Evolutionary conservation across 2,888 invertebrate species (phyloP).

Genomic region (Vandiemenella viatica): DNA sequence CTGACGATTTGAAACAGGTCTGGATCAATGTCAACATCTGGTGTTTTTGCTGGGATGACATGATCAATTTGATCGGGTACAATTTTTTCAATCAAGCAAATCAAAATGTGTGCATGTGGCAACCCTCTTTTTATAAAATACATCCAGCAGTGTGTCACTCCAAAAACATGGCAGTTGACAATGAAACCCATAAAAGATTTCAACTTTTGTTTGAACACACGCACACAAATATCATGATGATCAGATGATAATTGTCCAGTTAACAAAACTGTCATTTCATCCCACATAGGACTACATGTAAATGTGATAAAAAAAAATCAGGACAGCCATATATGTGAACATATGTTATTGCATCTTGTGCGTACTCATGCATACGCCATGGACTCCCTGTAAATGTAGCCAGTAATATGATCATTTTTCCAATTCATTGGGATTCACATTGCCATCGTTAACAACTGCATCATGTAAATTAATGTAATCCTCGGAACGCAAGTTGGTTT

Average conservation of each 20-base stretch:
- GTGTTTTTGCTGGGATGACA: neutral
- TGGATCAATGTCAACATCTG: too few relatives aligned
- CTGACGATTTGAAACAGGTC: neutral
- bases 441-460: conserved; percentile 1
- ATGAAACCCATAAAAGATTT: neutral
- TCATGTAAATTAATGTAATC: conserved; percentile 1
- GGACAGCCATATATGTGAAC: neutral
- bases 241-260: neutral
- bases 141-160: neutral
- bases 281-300: conserved; percentile 1
- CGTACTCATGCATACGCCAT: neutral
- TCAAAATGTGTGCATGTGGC: conserved; percentile 19
- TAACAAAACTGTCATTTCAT: conserved; percentile 1
- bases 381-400: too few relatives aligned
- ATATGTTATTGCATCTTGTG: neutral
- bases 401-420: neutral
- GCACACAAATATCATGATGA: conserved; percentile 1
- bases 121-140: too few relatives aligned
- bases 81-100: conserved; percentile 13
- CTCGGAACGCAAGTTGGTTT: conserved; percentile 1
- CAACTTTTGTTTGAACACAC: neutral
- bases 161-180: neutral
- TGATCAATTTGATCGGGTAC: too few relatives aligned
- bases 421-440: too few relatives aligned
- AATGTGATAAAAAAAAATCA: conserved; percentile 13